A percentile compares a stretch with the other conserved stretches of the same genome.
Conservation (phyloP, 1,140 invertebrate genomes). For the Neuroterus valhalla region DNA sequence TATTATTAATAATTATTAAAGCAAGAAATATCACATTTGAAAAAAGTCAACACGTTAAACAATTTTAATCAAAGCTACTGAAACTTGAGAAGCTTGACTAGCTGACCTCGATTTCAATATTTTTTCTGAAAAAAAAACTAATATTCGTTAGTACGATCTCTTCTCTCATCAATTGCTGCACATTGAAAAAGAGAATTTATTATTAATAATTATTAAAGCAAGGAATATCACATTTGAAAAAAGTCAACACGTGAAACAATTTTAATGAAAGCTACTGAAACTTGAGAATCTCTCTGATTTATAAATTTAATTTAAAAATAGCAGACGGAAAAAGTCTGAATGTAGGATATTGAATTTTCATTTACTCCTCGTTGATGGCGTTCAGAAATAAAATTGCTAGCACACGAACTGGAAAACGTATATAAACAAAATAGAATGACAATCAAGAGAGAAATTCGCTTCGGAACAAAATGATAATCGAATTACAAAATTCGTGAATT, state of each 20-base stretch:
- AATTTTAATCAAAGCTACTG: conserved; percentile 16
- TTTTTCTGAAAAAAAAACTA: too few species aligned
- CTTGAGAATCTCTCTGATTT: background rate
- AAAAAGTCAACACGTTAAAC: background rate
- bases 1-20: too few species aligned
- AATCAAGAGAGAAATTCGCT: background rate
- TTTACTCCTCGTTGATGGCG: too few species aligned
- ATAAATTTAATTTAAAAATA: background rate
- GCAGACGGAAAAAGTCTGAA: background rate
- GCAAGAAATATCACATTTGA: background rate
- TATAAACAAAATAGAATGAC: background rate
- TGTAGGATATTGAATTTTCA: too few species aligned
- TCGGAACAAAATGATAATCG: background rate
- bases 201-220: too few species aligned
- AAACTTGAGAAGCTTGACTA: background rate
- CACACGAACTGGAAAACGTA: background rate
- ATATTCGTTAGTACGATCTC: too few species aligned
- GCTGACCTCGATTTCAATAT: too few species aligned
- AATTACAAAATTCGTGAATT: conserved; percentile 6
- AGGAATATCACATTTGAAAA: background rate
- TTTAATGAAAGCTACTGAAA: conserved; percentile 4
- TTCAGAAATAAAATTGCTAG: too few species aligned
- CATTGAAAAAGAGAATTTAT: too few species aligned
- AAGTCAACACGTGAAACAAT: background rate
- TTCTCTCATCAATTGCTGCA: too few species aligned